Conservation (phyloP, 2,113 vertebrate genomes). For the Podilymbus podiceps region DNA sequence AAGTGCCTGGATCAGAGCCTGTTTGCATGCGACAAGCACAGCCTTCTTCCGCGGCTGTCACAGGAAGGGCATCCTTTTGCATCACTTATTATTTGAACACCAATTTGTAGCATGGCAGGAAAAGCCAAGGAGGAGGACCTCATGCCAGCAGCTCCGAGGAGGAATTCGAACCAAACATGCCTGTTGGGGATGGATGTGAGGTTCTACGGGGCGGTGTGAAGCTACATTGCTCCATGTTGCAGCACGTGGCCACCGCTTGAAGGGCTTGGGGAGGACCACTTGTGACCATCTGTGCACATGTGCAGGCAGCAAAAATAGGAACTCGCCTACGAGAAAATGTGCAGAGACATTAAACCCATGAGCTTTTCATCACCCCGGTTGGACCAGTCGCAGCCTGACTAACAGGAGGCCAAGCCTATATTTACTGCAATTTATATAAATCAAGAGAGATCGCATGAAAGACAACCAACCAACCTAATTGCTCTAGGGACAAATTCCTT, state of each 20-base stretch:
- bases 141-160: neutral
- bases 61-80: neutral
- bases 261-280: neutral
- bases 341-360: neutral
- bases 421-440: slow-evolving; percentile 61
- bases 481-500: slow-evolving; percentile 49
- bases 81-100: neutral
- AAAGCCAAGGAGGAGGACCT: neutral
- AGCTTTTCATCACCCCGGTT: neutral
- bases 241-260: fast-evolving
- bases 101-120: neutral
- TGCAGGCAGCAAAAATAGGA: neutral
- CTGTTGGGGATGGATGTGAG: fast-evolving
- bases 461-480: slow-evolving; percentile 33
- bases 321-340: neutral
- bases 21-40: fast-evolving
- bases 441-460: slow-evolving; percentile 35
- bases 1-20: neutral
- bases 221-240: neutral
- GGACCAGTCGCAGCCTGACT: slow-evolving; percentile 11
- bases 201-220: neutral
- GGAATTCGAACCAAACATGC: neutral
- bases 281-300: fast-evolving
- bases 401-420: slow-evolving; percentile 47
- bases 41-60: neutral